Evolutionary conservation across 2,113 vertebrate species (phyloP), one percentile per base, ranked within the genome.

Genomic region (Eubucco bourcierii): DNA sequence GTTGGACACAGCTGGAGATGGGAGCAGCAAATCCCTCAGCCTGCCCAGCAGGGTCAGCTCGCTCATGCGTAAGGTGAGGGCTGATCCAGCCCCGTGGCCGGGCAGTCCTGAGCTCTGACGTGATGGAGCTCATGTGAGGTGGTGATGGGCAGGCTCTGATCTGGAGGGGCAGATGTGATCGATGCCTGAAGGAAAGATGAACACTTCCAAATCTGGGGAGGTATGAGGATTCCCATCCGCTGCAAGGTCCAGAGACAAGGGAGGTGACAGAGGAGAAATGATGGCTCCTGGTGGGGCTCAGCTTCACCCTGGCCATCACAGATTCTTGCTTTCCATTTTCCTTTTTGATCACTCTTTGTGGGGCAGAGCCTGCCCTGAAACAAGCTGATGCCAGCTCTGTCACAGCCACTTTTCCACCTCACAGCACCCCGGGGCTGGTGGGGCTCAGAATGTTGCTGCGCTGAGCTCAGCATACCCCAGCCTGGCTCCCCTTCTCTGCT

Each of bases 331-430:
- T 37, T 71, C 28, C 31, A 5, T 47, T 83, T 72, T 56, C 12
- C 14, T 41, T 83, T 86, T 67, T 39, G 4, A 15, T 53, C 28
- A 3, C 12, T 75, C 47, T 66, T 31, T 37, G 56, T 87, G 58
- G 64, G 39, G 70, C 71, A 88, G 31, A 82, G 61, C 20, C 76
- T 12, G 19, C 58, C 34, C 93, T 74, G 68, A 80, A 94, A 91
- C 0, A 12, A 92, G 94, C 95, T 93, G 90, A 94, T 95, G 68
- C 52, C 87, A 93, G 79, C 75, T 77, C 80, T 95, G 87, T 91
- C 79, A 8, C 39, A 24, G 84, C 29, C 4, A 0, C 39, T 80
- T 83, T 94, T 46, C 41, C 78, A 67, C 63, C 44, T 82, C 33
- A 0, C 3, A 7, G 58, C 3, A 3, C 75, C 39, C 29, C 0